phyloP scores from a whole-genome alignment of 2,888 invertebrate genomes.

The Argyresthia albistria region DNA sequence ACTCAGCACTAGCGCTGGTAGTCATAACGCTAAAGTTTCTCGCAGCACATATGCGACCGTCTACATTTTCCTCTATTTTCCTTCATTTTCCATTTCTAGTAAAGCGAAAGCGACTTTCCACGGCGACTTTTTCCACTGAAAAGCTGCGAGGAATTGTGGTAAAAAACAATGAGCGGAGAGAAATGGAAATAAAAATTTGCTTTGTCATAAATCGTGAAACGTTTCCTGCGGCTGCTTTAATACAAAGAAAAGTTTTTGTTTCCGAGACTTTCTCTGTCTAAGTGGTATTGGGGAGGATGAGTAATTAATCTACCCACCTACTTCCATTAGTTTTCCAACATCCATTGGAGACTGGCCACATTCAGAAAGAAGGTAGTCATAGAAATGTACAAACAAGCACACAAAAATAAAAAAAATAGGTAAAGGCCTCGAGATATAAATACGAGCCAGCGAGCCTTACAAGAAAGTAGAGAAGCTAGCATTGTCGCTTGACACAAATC shows the following conservation, averaged over 20 bases:
- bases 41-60: slow-evolving; percentile 50
- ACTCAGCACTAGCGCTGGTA: slow-evolving; percentile 7
- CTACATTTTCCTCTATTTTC: slow-evolving; percentile 40
- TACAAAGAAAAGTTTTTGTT: slow-evolving; percentile 54
- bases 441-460: too few relatives aligned
- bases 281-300: slow-evolving; percentile 1
- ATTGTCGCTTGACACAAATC: slow-evolving; percentile 60
- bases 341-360: not conserved
- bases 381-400: too few relatives aligned
- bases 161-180: slow-evolving; percentile 59
- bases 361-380: too few relatives aligned
- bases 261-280: slow-evolving; percentile 8
- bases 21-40: slow-evolving; percentile 42
- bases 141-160: slow-evolving; percentile 58
- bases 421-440: not conserved
- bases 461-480: slow-evolving; percentile 33
- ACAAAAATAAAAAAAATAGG: too few relatives aligned
- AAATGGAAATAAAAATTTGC: slow-evolving; percentile 68
- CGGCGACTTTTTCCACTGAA: slow-evolving; percentile 53
- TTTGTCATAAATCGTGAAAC: slow-evolving; percentile 67
- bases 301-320: not conserved
- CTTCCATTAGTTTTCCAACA: not conserved
- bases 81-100: slow-evolving; percentile 59
- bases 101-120: slow-evolving; percentile 63
- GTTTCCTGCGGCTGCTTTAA: slow-evolving; percentile 58